Percentiles rank a stretch among this genome's conserved stretches.
Evolutionary conservation across 1,140 invertebrate genomes (phyloP).

Genomic region (Cydia fagiglandana): DNA sequence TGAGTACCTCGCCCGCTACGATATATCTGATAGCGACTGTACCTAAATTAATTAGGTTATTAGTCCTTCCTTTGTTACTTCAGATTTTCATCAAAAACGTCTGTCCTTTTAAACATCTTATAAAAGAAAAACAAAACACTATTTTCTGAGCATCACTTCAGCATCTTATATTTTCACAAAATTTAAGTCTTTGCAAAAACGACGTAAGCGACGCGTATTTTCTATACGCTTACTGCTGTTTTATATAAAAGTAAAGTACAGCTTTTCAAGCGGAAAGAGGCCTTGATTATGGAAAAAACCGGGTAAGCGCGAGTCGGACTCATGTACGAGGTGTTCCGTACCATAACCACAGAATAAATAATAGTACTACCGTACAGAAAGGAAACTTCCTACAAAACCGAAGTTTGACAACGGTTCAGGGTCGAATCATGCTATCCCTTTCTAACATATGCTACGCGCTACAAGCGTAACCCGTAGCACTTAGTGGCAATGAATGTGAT

Average conservation of each 20-base stretch:
- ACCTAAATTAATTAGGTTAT: no score
- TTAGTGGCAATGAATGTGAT: no score
- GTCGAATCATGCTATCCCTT: no score
- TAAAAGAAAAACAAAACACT: slow-evolving; percentile 4
- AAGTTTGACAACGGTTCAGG: no score
- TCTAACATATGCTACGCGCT: no score
- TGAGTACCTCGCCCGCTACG: no score
- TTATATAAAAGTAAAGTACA: not conserved
- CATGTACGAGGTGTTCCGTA: no score
- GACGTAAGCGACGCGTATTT: not conserved
- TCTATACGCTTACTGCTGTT: not conserved
- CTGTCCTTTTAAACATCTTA: not conserved
- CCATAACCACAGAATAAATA: no score
- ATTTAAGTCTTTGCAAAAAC: not conserved
- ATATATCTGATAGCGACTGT: no score
- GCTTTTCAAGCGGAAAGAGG: slow-evolving; percentile 7
- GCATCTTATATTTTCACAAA: slow-evolving; percentile 19
- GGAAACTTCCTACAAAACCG: no score
- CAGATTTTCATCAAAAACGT: not conserved
- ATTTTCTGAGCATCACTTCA: not conserved
- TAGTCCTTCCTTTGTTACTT: not conserved
- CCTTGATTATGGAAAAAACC: slow-evolving; percentile 19
- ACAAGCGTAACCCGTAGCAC: no score
- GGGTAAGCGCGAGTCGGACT: not conserved
- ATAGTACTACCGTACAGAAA: no score